Evolutionary conservation across 2,888 invertebrate species (phyloP), one percentile per base, ranked within the genome.

Genomic region (Nomada hirtipes): DNA sequence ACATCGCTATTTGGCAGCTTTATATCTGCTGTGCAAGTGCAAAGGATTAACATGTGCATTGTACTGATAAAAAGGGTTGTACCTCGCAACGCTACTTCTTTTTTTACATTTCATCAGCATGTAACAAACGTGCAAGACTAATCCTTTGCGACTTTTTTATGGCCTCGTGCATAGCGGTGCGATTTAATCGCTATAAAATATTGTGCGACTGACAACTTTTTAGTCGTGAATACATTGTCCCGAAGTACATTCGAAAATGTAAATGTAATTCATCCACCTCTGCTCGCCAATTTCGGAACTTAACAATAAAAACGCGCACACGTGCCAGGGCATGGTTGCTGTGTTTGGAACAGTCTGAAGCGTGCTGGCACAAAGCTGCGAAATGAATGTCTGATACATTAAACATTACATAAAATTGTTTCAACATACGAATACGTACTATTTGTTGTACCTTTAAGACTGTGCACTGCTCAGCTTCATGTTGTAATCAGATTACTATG

Each of bases 21-120:
- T 79, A 79, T 72, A 65, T 63, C 42, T 18, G 70, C 60, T 23
- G 20, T 55, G 53, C 80, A 72, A 61, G 80, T 72, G 71, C n/a
- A 79, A 79, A 52, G 79, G 79, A 80, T 80, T 80, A 80, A 68
- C 67, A 20, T 61, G 47, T 65, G 44, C 61, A 57, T 67, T 71
- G 52, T 55, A 11, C 36, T 15, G 20, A n/a, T 26, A n/a, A 26
- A 53, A 50, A 70, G 52, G 52, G 20, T 55, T 44, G 61, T 20
- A 63, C 18, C 55, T 55, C 50, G 69, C 52, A 70, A 70, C 64
- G 59, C 20, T n/a, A 47, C 15, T 13, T 15, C 18, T 11, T 36
- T 36, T 20, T 55, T 20, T 15, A 20, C 10, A 11, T 29, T n/a
- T 20, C 13, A 9, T 69, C 55, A 50, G 50, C 71, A 29, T 42